Evolutionary conservation across 1,140 invertebrate genomes (phyloP).

Genomic region (Philopotamus ludificatus): DNA sequence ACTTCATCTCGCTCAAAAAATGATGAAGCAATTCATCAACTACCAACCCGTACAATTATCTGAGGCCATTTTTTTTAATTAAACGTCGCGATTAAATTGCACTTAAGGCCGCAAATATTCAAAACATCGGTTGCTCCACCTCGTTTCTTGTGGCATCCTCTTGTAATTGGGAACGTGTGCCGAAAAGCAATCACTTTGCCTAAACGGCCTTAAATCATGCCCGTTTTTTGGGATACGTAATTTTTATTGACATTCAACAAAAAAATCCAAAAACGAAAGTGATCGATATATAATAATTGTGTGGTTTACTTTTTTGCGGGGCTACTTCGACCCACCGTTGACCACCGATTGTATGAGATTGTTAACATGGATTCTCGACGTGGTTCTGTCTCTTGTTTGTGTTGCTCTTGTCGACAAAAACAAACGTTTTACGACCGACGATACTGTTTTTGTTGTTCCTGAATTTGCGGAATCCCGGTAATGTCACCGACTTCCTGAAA

Average conservation of each 20-base stretch:
- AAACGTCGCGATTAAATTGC: slow-evolving; percentile 35
- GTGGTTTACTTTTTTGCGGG: no score
- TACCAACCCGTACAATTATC: slow-evolving; percentile 16
- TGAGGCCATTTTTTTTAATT: slow-evolving; percentile 25
- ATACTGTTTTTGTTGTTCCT: slow-evolving; percentile 3
- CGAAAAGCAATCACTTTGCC: background rate
- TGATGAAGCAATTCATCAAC: slow-evolving; percentile 35
- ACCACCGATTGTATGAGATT: no score
- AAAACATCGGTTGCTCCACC: background rate
- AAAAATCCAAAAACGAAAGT: no score
- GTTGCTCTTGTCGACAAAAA: slow-evolving; percentile 10
- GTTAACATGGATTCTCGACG: no score
- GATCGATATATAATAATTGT: no score
- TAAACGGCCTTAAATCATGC: background rate
- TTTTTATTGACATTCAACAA: no score
- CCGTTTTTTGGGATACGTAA: background rate
- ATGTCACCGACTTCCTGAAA: slow-evolving; percentile 23
- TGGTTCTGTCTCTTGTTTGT: no score
- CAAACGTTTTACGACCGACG: slow-evolving; percentile 19
- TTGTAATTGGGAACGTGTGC: background rate
- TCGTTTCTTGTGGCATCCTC: background rate
- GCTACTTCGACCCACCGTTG: no score
- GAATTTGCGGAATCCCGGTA: slow-evolving; percentile 21
- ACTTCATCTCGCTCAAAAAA: slow-evolving; percentile 14
- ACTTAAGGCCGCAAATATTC: slow-evolving; percentile 25